Conservation (phyloP, 2,113 vertebrate species). For the Ageneiosus marmoratus region DNA sequence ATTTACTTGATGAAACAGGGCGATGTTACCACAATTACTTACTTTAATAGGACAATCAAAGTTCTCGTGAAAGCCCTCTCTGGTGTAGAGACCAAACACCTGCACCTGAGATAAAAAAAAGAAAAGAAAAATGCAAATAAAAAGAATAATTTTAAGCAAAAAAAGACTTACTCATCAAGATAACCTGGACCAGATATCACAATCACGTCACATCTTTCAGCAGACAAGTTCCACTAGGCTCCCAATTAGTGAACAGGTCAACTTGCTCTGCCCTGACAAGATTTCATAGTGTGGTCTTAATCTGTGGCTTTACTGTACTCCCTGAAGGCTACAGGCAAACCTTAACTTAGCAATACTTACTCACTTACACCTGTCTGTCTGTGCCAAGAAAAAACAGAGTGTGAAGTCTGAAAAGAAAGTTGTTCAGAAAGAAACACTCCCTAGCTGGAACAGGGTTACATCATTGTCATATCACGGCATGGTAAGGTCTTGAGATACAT, state of each 20-base stretch:
- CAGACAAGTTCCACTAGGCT: slow-evolving; percentile 63
- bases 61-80: slow-evolving; percentile 93
- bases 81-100: slow-evolving; percentile 93
- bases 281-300: slow-evolving; percentile 65
- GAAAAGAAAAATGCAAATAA: slow-evolving; percentile 40
- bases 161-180: slow-evolving; percentile 4
- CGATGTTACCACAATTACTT: slow-evolving; percentile 59
- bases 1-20: neutral
- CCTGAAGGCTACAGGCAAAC: slow-evolving; percentile 58
- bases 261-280: slow-evolving; percentile 66
- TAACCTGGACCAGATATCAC: slow-evolving; percentile 33
- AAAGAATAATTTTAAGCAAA: slow-evolving; percentile 17
- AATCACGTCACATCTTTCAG: slow-evolving; percentile 18
- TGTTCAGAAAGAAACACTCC: neutral
- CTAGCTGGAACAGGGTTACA: neutral
- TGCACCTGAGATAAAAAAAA: slow-evolving; percentile 80
- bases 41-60: slow-evolving; percentile 99
- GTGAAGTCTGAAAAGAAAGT: slow-evolving; percentile 9
- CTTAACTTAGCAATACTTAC: slow-evolving; percentile 49
- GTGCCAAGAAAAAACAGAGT: neutral
- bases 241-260: slow-evolving; percentile 75
- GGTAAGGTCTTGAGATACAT: neutral
- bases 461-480: neutral
- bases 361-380: slow-evolving; percentile 45
- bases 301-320: slow-evolving; percentile 59